phyloP scores from a whole-genome alignment of 1,140 invertebrate species.

The Trialeurodes vaporariorum region DNA sequence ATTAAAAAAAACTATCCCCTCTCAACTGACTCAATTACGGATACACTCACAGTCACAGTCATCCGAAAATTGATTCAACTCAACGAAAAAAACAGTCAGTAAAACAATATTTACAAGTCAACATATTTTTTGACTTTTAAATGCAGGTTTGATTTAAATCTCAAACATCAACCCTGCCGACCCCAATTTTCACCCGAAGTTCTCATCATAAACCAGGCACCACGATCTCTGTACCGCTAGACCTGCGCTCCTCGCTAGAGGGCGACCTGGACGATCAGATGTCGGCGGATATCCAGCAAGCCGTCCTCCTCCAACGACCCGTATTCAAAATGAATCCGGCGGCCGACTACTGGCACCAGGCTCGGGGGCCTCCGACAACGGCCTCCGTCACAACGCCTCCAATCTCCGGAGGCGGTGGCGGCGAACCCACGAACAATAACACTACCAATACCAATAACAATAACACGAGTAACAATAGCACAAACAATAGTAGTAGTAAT shows the following conservation, averaged over 20 bases:
- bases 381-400: conserved; percentile 15
- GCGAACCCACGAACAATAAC: conserved; percentile 10
- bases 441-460: conserved; percentile 14
- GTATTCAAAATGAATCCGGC: conserved; percentile 31
- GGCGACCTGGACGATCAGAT: conserved; percentile 20
- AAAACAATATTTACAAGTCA: too few species aligned
- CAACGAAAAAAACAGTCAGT: too few species aligned
- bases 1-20: too few species aligned
- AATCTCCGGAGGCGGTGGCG: conserved; percentile 12
- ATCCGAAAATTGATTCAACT: too few species aligned
- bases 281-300: conserved; percentile 26
- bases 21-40: too few species aligned
- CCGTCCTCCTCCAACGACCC: conserved; percentile 28
- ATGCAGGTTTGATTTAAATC: too few species aligned
- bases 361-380: conserved; percentile 21
- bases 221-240: conserved; percentile 28
- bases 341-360: conserved; percentile 26
- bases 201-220: too few species aligned
- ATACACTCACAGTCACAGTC: too few species aligned
- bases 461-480: conserved; percentile 7
- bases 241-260: conserved; percentile 25
- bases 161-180: too few species aligned
- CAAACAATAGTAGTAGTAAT: not conserved
- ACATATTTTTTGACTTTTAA: too few species aligned
- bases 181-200: too few species aligned